Conservation (phyloP, 2,113 vertebrate genomes). For the Eudorcas thomsonii region DNA sequence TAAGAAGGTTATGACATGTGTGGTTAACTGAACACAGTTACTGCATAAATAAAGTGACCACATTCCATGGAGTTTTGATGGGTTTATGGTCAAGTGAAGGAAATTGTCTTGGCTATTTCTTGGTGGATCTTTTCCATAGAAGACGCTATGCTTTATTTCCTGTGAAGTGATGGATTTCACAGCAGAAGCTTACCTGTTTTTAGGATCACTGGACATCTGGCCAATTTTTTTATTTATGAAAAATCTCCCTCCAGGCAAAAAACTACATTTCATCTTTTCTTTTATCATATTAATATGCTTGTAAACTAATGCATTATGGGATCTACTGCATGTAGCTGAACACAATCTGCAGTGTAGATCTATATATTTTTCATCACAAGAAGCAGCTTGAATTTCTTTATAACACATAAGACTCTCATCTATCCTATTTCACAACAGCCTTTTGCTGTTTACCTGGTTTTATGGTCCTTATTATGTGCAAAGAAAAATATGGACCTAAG, state of each 20-base stretch:
- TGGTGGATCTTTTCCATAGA: slow-evolving; percentile 31
- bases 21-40: slow-evolving; percentile 11
- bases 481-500: slow-evolving; percentile 68
- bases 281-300: slow-evolving; percentile 78
- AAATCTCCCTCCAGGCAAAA: slow-evolving; percentile 67
- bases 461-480: slow-evolving; percentile 46
- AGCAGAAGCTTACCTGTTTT: slow-evolving; percentile 55
- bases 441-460: slow-evolving; percentile 69
- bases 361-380: slow-evolving; percentile 76
- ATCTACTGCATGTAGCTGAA: slow-evolving; percentile 72
- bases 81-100: slow-evolving; percentile 57
- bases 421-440: slow-evolving; percentile 72
- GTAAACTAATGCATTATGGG: slow-evolving; percentile 69
- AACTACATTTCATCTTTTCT: slow-evolving; percentile 77
- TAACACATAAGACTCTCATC: slow-evolving; percentile 69
- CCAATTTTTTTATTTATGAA: slow-evolving; percentile 28
- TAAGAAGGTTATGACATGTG: background rate
- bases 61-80: slow-evolving; percentile 44
- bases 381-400: slow-evolving; percentile 78
- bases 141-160: background rate
- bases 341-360: slow-evolving; percentile 48
- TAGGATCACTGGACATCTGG: slow-evolving; percentile 42
- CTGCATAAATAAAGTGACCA: slow-evolving; percentile 40
- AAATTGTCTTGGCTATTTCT: slow-evolving; percentile 48
- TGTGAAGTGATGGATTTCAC: slow-evolving; percentile 34